Evolutionary conservation across 2,797 vertebrate species (phyloP), one percentile per base, ranked within the genome.

Genomic region (Danio aesculapii): DNA sequence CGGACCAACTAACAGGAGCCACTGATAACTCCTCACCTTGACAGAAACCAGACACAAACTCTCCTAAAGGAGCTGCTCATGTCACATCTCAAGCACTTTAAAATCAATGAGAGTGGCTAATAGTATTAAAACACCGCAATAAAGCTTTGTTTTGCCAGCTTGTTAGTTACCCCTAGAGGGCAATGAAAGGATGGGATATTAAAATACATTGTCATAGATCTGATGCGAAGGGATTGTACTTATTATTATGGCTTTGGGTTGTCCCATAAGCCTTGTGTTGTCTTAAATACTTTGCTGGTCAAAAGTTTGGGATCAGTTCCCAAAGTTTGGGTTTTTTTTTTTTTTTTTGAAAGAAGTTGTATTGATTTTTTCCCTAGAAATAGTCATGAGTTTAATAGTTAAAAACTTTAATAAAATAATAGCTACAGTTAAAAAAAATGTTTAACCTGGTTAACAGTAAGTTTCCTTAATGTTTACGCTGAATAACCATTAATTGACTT

Each of bases 31-130:
- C 50, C 81, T 87, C 75, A 68, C n/a, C 74, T 68, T 75, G 81
- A 81, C 78, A 81, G 75, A 86, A 85, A 64, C 71, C 46, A 74
- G 72, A 79, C 83, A 86, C 85, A 89, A 86, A 83, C 78, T 87
- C 68, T 85, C 83, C 77, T 75, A 76, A 77, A 52, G 83, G 78
- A 74, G 66, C 16, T 76, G 73, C 58, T 71, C 49, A 13, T 73
- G 73, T 68, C 73, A 75, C 47, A 81, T 43, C 64, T 53, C 72
- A 70, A 68, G 63, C 73, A 76, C 53, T 69, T 75, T 59, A 53
- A 61, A 62, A 75, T 61, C 71, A 81, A 75, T 68, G 62, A 63
- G 62, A 68, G 7, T 6, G 2, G 62, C 61, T 81, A 66, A 73
- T 75, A 58, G 63, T 73, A 75, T 81, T 66, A 70, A 73, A 81